Evolutionary conservation across 2,113 vertebrate genomes (phyloP).

Genomic region (Salvelinus fontinalis): DNA sequence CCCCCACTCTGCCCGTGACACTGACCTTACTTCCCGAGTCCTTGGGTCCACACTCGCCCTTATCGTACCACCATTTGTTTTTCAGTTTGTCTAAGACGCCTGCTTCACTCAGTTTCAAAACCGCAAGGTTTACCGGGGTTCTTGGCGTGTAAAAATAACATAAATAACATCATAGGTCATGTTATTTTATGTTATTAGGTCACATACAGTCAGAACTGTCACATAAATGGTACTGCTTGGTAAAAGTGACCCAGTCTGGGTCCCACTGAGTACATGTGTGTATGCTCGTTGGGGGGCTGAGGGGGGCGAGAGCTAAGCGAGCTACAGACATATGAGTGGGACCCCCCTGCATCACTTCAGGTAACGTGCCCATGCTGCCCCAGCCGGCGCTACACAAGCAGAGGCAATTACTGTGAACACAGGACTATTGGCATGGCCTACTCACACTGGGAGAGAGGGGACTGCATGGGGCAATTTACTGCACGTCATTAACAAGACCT

Average conservation of each 20-base stretch:
- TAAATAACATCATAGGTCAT: constrained; percentile 99
- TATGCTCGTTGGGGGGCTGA: constrained; percentile 70
- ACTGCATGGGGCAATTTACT: background rate
- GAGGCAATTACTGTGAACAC: constrained; percentile 88
- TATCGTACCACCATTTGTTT: constrained; percentile 99
- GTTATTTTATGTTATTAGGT: constrained; percentile 99
- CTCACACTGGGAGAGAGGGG: constrained; percentile 23
- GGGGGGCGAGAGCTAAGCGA: constrained; percentile 76
- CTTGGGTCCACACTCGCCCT: constrained; percentile 99
- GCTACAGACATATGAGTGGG: constrained; percentile 92
- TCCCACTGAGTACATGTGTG: constrained; percentile 89
- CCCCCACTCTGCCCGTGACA: constrained; percentile 68
- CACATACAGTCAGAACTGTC: constrained; percentile 92
- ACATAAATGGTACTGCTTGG: constrained; percentile 46
- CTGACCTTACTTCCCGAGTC: constrained; percentile 99
- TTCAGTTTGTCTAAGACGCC: constrained; percentile 99
- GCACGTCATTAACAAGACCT: background rate
- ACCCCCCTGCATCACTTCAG: constrained; percentile 94
- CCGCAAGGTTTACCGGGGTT: constrained; percentile 99
- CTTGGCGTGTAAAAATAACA: constrained; percentile 99
- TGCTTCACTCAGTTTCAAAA: constrained; percentile 99
- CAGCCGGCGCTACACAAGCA: constrained; percentile 76
- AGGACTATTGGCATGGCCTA: constrained; percentile 82
- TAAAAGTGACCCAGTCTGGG: constrained; percentile 89
- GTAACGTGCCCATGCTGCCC: constrained; percentile 97